Percentiles rank a stretch among this genome's conserved stretches.
Conservation (phyloP, 2,113 vertebrate species). For the Neotragus pygmaeus region DNA sequence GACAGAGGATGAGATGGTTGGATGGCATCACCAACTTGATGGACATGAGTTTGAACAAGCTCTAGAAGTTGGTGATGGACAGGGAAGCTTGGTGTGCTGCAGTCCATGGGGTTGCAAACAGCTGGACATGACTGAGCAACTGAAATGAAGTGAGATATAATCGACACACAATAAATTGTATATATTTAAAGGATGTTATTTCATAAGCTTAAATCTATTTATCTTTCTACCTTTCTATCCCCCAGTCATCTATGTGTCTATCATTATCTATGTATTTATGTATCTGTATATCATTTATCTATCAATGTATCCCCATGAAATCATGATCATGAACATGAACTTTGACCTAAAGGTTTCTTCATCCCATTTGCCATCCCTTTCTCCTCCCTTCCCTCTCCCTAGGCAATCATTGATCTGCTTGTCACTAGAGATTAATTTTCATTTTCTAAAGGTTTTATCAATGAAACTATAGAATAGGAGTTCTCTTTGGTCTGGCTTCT, state of each 20-base stretch:
- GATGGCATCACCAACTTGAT: not conserved
- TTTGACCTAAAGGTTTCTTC: not conserved
- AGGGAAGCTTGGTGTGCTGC: not conserved
- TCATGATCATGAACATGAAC: not conserved
- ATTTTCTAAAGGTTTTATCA: not conserved
- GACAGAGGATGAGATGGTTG: not conserved
- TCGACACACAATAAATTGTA: not conserved
- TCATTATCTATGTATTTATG: not conserved
- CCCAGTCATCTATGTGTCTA: not conserved
- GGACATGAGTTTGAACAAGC: not conserved
- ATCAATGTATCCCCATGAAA: not conserved
- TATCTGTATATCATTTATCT: not conserved
- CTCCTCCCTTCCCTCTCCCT: not conserved
- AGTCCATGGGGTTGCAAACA: not conserved
- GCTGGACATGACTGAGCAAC: rapidly evolving
- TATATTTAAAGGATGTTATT: not conserved
- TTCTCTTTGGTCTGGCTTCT: not conserved
- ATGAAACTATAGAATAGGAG: not conserved
- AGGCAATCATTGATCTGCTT: not conserved
- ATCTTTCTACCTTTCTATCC: not conserved
- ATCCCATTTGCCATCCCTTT: not conserved
- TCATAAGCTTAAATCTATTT: not conserved
- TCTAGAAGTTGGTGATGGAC: not conserved
- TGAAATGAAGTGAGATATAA: not conserved
- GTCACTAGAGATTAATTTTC: not conserved